phyloP scores from a whole-genome alignment of 2,797 vertebrate genomes.

The Etheostoma perlongum region DNA sequence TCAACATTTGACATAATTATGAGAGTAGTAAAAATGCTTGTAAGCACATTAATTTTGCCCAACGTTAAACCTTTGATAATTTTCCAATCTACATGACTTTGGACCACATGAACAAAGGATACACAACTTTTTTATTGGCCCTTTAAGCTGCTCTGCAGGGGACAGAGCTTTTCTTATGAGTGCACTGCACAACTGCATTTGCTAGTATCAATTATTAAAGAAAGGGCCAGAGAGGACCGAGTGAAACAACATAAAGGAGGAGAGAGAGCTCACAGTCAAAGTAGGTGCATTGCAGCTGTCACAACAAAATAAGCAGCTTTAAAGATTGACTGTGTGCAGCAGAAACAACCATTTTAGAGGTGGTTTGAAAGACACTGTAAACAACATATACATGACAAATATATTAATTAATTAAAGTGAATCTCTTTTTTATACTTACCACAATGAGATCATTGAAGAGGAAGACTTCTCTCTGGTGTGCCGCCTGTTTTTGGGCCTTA shows the following conservation, averaged over 20 bases:
- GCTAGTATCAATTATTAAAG: slow-evolving; percentile 64
- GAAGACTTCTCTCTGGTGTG: slow-evolving; percentile 98
- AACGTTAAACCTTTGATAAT: slow-evolving; percentile 70
- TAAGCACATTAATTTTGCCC: slow-evolving; percentile 69
- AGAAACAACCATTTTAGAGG: slow-evolving; percentile 4
- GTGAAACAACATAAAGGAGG: slow-evolving; percentile 59
- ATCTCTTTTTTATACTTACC: slow-evolving; percentile 78
- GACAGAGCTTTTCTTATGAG: slow-evolving; percentile 34
- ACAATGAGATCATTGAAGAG: slow-evolving; percentile 99
- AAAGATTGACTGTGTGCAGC: slow-evolving; percentile 10
- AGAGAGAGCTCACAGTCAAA: slow-evolving; percentile 38
- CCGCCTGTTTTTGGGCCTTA: slow-evolving; percentile 97
- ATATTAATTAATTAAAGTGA: neutral
- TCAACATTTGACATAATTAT: slow-evolving; percentile 70
- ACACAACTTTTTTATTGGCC: slow-evolving; percentile 41
- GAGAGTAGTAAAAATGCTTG: slow-evolving; percentile 66
- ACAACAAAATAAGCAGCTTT: slow-evolving; percentile 65
- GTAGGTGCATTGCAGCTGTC: slow-evolving; percentile 68
- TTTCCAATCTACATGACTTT: slow-evolving; percentile 51
- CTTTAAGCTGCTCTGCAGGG: slow-evolving; percentile 31
- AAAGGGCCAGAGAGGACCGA: slow-evolving; percentile 44
- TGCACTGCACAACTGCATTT: slow-evolving; percentile 36
- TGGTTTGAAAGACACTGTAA: neutral
- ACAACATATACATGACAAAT: neutral
- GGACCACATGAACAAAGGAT: slow-evolving; percentile 45